Percentiles rank a stretch among this genome's conserved stretches.
phyloP scores from a whole-genome alignment of 2,113 vertebrate species.

The Indicator maculatus region DNA sequence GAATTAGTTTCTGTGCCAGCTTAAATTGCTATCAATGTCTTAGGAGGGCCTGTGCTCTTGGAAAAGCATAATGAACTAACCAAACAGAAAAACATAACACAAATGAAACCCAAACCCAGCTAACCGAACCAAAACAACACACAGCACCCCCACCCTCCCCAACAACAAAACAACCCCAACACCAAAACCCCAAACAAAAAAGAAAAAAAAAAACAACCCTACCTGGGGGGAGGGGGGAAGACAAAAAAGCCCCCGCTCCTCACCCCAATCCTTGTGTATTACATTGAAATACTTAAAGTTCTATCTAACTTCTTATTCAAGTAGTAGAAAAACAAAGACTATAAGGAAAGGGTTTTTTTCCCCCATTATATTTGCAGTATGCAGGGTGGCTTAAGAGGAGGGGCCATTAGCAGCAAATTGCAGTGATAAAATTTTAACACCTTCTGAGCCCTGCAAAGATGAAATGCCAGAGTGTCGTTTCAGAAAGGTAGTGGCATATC shows the following conservation, averaged over 20 bases:
- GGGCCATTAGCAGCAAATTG: neutral
- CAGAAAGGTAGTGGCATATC: neutral
- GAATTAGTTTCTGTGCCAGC: neutral
- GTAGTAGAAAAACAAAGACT: neutral
- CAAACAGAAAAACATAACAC: neutral
- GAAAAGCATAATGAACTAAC: neutral
- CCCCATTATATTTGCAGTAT: neutral
- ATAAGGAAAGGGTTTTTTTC: neutral
- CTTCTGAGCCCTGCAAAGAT: neutral
- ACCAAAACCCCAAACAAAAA: neutral
- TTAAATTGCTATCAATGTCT: neutral
- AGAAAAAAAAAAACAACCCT: neutral
- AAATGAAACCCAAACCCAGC: too few relatives aligned
- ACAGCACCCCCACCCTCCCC: too few relatives aligned
- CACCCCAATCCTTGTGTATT: neutral
- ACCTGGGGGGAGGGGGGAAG: neutral
- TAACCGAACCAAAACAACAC: neutral
- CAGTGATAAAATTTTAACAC: neutral
- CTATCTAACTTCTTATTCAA: neutral
- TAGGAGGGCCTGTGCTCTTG: neutral
- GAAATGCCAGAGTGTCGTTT: neutral
- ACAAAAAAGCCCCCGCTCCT: neutral
- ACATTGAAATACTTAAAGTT: neutral
- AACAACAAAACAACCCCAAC: neutral
- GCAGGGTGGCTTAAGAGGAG: neutral